Evolutionary conservation across 37 sponge, comb jelly and placozoan species (phyloP).

Genomic region (Eunapius fragilis): DNA sequence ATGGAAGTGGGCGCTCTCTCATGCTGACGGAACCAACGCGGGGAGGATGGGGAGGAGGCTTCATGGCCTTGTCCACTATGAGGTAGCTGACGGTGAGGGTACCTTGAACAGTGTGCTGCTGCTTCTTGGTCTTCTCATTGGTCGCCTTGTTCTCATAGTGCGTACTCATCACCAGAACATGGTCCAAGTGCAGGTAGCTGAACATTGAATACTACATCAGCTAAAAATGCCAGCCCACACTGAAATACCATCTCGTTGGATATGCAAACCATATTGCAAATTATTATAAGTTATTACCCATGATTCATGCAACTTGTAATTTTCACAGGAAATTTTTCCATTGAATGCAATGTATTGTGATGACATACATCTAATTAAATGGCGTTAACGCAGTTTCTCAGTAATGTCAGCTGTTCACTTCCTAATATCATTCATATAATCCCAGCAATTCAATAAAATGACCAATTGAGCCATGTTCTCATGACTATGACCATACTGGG

Average conservation of each 20-base stretch:
- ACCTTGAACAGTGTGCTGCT: not conserved
- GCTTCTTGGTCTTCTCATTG: not conserved
- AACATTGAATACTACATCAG: not conserved
- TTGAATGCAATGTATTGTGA: too few relatives aligned
- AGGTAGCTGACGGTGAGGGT: not conserved
- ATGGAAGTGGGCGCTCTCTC: not conserved
- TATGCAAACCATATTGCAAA: not conserved
- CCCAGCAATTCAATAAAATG: not conserved
- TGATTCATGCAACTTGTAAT: too few relatives aligned
- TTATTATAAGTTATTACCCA: not conserved
- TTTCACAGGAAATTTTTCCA: too few relatives aligned
- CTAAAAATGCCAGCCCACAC: not conserved
- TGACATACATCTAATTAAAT: too few relatives aligned
- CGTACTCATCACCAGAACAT: not conserved
- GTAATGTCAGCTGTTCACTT: too few relatives aligned
- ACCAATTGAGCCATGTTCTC: not conserved
- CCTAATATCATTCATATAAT: not conserved
- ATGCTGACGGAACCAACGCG: not conserved
- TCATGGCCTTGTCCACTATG: not conserved
- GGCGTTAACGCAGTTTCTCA: too few relatives aligned
- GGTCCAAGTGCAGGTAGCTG: not conserved
- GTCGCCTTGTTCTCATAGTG: not conserved
- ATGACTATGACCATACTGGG: not conserved
- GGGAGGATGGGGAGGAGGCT: not conserved
- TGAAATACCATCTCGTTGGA: not conserved